Evolutionary conservation across 2,113 vertebrate species (phyloP).

Genomic region (Kobus ellipsiprymnus): DNA sequence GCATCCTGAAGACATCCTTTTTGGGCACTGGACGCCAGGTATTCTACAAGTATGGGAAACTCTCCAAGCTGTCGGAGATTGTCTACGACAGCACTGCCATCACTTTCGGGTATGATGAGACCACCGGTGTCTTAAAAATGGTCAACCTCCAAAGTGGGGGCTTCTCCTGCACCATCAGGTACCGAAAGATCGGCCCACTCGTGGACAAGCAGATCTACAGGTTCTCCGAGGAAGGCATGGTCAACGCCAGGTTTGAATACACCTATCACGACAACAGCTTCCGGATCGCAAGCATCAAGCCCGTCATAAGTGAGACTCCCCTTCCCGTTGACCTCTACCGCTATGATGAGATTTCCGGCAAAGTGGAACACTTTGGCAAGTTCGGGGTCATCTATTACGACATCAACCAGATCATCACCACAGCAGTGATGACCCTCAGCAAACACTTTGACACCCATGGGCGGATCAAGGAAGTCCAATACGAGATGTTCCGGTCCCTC

Average conservation of each 20-base stretch:
- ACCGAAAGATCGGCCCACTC: slow-evolving; percentile 95
- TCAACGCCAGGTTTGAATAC: slow-evolving; percentile 98
- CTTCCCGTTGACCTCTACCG: slow-evolving; percentile 97
- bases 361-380: slow-evolving; percentile 99
- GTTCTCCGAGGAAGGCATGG: slow-evolving; percentile 99
- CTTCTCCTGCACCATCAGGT: slow-evolving; percentile 97
- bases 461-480: slow-evolving; percentile 98
- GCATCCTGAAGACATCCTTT: slow-evolving; percentile 90
- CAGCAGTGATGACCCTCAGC: slow-evolving; percentile 98
- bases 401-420: slow-evolving; percentile 99
- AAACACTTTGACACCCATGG: slow-evolving; percentile 99
- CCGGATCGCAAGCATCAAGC: slow-evolving; percentile 98
- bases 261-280: slow-evolving; percentile 99
- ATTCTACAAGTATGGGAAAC: slow-evolving; percentile 98
- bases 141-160: slow-evolving; percentile 97
- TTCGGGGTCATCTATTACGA: slow-evolving; percentile 99
- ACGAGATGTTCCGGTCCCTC: slow-evolving; percentile 97
- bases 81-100: slow-evolving; percentile 96
- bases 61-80: slow-evolving; percentile 94
- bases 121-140: slow-evolving; percentile 96
- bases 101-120: slow-evolving; percentile 97
- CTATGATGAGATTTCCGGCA: slow-evolving; percentile 98
- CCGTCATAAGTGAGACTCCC: slow-evolving; percentile 97
- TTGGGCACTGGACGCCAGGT: slow-evolving; percentile 95
- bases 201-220: slow-evolving; percentile 99